Evolutionary conservation across 2,888 invertebrate species (phyloP), one percentile per base, ranked within the genome.

Genomic region (Merodon equestris): DNA sequence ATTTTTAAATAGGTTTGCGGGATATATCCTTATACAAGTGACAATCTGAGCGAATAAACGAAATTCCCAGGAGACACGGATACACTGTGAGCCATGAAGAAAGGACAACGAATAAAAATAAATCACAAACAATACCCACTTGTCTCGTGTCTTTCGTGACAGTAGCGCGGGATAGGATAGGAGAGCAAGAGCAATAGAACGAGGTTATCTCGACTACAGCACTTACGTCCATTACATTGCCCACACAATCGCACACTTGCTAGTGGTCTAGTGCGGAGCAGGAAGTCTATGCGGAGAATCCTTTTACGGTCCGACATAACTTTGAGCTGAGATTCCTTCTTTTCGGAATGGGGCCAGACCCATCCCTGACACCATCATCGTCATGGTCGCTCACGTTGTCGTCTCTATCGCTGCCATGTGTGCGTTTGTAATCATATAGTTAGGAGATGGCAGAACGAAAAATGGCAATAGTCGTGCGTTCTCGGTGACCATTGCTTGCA

Each of bases 41-140:
- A 15, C 5, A 64, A 17, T 64, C 36, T 18, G 9, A 38, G 9
- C 15, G 36, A 45, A 38, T 47, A 14, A 14, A 34, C 47, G 54
- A 38, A 42, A 48, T 14, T 9, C n/a, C 15, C 4, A 10, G 13
- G 40, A 34, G 44, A 50, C 9, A 54, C 19, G 18, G 12, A 9
- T 36, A 44, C 15, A 40, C 44, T 44, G 19, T 36, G 44, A 61
- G 12, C 34, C 10, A 18, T 10, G 27, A 2, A 51, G 9, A 27
- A 13, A 50, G 50, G 14, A 27, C 42, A 38, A 58, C 42, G 34
- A 70, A 63, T 74, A 61, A 76, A 71, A 75, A 79, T 83, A 82
- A 82, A 82, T 82, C 81, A 73, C 67, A 40, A 68, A 81, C 68
- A 81, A 81, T 74, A 76, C 73, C 63, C 81, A 81, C 81, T 83